These are phyloP conservation scores for Varroa destructor DNA, from an alignment of 1,140 invertebrate genomes.

Conservation along the genomic window DNA sequence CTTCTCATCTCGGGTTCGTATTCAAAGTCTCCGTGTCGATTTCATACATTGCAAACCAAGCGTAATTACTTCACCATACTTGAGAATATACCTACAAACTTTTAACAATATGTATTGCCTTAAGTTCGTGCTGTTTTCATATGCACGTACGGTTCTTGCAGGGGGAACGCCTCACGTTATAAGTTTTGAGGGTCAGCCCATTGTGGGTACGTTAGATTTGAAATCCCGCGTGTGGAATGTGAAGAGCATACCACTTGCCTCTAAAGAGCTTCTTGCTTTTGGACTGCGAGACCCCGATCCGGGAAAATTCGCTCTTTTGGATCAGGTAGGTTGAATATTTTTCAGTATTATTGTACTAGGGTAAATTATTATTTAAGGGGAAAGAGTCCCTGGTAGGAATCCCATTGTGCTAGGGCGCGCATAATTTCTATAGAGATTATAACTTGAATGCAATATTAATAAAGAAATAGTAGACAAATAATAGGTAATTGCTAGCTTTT, in stretches of 20 bases:
- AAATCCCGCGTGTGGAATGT: neutral
- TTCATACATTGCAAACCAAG: neutral
- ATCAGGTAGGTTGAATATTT: neutral
- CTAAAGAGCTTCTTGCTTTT: neutral
- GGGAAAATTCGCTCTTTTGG: neutral
- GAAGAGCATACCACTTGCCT: neutral
- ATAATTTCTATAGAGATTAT: too few species aligned
- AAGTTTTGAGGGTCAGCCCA: neutral
- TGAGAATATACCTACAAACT: neutral
- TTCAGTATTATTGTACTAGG: too few species aligned
- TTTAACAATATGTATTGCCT: too few species aligned
- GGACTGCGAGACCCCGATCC: neutral
- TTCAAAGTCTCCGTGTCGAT: neutral
- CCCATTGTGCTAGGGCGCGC: too few species aligned
- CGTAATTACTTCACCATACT: neutral
- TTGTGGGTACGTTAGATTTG: neutral
- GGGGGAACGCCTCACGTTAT: slow-evolving; percentile 6
- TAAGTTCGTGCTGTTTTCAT: neutral
- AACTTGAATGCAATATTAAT: too few species aligned
- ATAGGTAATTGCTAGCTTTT: too few species aligned
- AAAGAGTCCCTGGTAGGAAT: too few species aligned
- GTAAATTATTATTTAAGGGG: too few species aligned
- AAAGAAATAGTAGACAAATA: too few species aligned
- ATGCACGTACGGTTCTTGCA: neutral
- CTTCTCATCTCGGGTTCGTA: slow-evolving; percentile 11